Evolutionary conservation across 1,140 invertebrate genomes (phyloP).

Genomic region (Panagrolaimus sp.): DNA sequence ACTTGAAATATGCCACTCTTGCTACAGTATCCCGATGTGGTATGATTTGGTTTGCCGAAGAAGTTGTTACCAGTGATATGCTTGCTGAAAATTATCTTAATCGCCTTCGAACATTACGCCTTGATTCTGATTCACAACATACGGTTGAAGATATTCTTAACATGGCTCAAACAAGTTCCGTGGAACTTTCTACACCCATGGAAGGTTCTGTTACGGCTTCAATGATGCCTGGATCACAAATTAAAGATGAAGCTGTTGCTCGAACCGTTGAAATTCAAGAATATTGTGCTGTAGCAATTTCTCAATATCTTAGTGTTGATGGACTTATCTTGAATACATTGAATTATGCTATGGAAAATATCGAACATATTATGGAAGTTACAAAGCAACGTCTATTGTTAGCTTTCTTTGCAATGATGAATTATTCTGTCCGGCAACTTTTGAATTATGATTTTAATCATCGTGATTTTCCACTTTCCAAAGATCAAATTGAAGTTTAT

Average conservation of each 20-base stretch:
- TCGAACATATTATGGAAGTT: conserved; percentile 99
- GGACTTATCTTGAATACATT: conserved; percentile 84
- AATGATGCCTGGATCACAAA: conserved; percentile 20
- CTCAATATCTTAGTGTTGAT: conserved; percentile 79
- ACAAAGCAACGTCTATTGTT: conserved; percentile 85
- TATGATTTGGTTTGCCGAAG: conserved; percentile 97
- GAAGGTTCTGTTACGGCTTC: conserved; percentile 30
- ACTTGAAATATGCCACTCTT: conserved; percentile 92
- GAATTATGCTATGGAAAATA: conserved; percentile 77
- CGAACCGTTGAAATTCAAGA: conserved; percentile 70
- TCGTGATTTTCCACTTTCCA: conserved; percentile 81
- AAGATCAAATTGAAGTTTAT: conserved; percentile 85
- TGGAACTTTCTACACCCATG: conserved; percentile 20
- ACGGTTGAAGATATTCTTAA: conserved; percentile 22
- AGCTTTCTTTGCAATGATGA: conserved; percentile 94
- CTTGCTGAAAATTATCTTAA: conserved; percentile 92
- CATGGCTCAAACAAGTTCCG: conserved; percentile 60
- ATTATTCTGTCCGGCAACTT: conserved; percentile 80
- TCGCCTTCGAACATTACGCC: conserved; percentile 76
- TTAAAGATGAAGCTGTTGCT: conserved; percentile 50
- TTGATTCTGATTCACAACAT: conserved; percentile 66
- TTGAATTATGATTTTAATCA: conserved; percentile 86
- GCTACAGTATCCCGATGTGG: conserved; percentile 98
- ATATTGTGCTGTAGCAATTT: conserved; percentile 77
- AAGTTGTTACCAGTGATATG: conserved; percentile 96